Percentiles rank a stretch among this genome's conserved stretches.
phyloP scores from a whole-genome alignment of 1,140 invertebrate genomes.

The Rhyacophila brunnea region DNA sequence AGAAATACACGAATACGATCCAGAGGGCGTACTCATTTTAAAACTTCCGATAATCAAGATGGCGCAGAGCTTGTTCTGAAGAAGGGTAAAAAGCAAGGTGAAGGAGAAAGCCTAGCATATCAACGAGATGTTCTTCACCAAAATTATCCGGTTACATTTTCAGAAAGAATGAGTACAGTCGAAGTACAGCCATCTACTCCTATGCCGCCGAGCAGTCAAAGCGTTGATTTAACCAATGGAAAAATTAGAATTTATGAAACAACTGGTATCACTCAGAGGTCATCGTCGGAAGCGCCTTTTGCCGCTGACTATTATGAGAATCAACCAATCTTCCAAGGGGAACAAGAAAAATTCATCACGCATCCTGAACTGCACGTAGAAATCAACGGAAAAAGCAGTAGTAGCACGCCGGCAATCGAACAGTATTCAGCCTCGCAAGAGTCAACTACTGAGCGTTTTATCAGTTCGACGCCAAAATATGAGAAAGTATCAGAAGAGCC shows the following conservation, averaged over 20 bases:
- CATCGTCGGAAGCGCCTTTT: slow-evolving; percentile 14
- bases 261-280: slow-evolving; percentile 23
- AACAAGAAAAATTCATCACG: slow-evolving; percentile 28
- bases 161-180: slow-evolving; percentile 48
- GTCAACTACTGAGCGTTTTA: slow-evolving; percentile 10
- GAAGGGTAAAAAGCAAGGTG: slow-evolving; percentile 41
- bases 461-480: slow-evolving; percentile 15
- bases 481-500: slow-evolving; percentile 15
- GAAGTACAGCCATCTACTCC: slow-evolving; percentile 27
- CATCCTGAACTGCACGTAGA: slow-evolving; percentile 26
- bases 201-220: slow-evolving; percentile 22
- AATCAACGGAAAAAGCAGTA: slow-evolving; percentile 16
- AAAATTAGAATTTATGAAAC: slow-evolving; percentile 35
- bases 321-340: slow-evolving; percentile 31
- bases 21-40: slow-evolving; percentile 48
- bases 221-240: slow-evolving; percentile 21
- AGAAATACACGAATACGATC: slow-evolving; percentile 39
- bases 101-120: slow-evolving; percentile 53
- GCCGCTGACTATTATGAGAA: slow-evolving; percentile 19
- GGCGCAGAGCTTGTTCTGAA: slow-evolving; percentile 36
- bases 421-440: slow-evolving; percentile 10
- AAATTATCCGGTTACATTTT: slow-evolving; percentile 57
- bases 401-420: slow-evolving; percentile 6
- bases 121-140: slow-evolving; percentile 61
- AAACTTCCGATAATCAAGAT: slow-evolving; percentile 41